phyloP scores from a whole-genome alignment of 2,113 vertebrate species.

The Mirounga angustirostris region DNA sequence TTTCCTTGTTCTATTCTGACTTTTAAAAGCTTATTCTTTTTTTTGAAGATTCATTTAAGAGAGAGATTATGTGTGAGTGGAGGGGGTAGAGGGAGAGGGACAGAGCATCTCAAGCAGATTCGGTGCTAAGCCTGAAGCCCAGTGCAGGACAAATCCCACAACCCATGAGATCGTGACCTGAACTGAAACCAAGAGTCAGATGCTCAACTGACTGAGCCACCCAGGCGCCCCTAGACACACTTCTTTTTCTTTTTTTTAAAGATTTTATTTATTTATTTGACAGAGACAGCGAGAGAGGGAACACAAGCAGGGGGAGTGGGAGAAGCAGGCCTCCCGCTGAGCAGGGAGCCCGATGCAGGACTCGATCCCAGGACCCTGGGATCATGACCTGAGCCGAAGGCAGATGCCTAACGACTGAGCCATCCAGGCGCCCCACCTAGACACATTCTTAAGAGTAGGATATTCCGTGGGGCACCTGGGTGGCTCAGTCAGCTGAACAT shows the following conservation, averaged over 20 bases:
- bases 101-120: not conserved
- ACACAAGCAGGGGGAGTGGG: too few species aligned
- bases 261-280: too few species aligned
- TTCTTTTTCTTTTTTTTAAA: too few species aligned
- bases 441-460: not conserved
- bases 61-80: not conserved
- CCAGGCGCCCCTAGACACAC: not conserved
- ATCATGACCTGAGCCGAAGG: too few species aligned
- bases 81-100: not conserved
- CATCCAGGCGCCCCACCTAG: too few species aligned
- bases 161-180: not conserved
- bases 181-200: not conserved
- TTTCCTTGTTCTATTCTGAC: not conserved
- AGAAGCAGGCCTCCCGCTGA: too few species aligned
- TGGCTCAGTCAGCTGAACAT: too few species aligned
- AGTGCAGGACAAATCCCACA: not conserved
- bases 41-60: not conserved
- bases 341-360: too few species aligned
- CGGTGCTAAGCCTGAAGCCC: not conserved
- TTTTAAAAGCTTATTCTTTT: not conserved
- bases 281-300: too few species aligned
- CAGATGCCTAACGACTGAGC: too few species aligned
- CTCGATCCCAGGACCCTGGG: too few species aligned
- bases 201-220: not conserved
- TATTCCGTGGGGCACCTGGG: too few species aligned